Percentiles rank a stretch among this genome's conserved stretches.
Evolutionary conservation across 2,113 vertebrate species (phyloP).

Genomic region (Periophthalmodon schlosseri): DNA sequence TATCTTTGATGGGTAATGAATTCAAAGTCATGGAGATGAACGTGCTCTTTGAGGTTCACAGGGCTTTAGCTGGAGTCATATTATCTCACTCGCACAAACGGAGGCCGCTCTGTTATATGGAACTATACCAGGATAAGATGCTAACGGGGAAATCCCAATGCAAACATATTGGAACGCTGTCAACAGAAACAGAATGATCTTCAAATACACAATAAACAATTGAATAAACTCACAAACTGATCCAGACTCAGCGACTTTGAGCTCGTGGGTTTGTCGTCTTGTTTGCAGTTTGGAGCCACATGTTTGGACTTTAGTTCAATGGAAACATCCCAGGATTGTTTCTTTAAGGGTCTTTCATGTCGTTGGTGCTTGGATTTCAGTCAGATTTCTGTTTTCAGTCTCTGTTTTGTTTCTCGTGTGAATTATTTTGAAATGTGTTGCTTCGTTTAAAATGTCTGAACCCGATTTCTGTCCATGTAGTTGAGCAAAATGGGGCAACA

Average conservation of each 20-base stretch:
- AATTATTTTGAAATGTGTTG: not conserved
- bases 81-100: conserved; percentile 72
- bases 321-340: not conserved
- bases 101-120: conserved; percentile 58
- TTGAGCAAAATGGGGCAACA: too few species aligned
- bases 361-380: not conserved
- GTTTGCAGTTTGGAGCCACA: too few species aligned
- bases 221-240: not conserved
- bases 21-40: conserved; percentile 80
- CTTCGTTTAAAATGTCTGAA: not conserved
- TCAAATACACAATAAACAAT: not conserved
- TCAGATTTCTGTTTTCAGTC: not conserved
- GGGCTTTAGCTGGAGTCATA: conserved; percentile 72
- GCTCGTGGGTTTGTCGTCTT: too few species aligned
- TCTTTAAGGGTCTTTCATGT: not conserved
- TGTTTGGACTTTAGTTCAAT: too few species aligned
- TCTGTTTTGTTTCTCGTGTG: not conserved
- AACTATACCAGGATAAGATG: not conserved
- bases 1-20: conserved; percentile 81
- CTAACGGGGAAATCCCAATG: not conserved
- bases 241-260: too few species aligned
- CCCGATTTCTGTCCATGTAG: too few species aligned
- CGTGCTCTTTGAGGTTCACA: conserved; percentile 76
- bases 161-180: not conserved
- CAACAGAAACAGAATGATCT: not conserved